phyloP scores from a whole-genome alignment of 23 tunicate species.

The Phallusia fumigata region DNA sequence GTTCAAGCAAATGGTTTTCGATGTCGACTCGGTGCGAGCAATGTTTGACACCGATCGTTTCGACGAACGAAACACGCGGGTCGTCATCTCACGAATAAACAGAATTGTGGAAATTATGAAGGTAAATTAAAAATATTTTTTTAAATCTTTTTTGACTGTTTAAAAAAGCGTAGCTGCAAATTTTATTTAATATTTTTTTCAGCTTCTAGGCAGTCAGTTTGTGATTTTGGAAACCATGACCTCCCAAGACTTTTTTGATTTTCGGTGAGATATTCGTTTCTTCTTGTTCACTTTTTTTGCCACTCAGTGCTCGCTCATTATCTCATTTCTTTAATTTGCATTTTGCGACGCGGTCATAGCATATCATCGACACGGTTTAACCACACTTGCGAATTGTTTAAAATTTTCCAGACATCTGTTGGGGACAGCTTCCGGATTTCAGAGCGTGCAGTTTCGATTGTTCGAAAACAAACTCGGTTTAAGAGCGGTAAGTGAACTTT shows the following conservation, averaged over 20 bases:
- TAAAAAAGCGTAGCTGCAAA: too few species aligned
- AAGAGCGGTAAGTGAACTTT: conserved; percentile 40
- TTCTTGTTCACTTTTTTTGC: too few species aligned
- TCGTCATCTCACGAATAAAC: conserved; percentile 55
- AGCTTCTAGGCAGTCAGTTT: conserved; percentile 72
- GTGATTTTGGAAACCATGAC: conserved; percentile 83
- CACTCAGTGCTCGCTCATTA: too few species aligned
- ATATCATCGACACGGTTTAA: too few species aligned
- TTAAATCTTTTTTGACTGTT: too few species aligned
- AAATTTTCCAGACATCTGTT: conserved; percentile 30
- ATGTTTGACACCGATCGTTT: conserved; percentile 52
- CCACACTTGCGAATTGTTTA: not conserved
- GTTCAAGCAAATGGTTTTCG: conserved; percentile 89
- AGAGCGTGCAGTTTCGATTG: conserved; percentile 85
- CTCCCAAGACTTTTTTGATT: conserved; percentile 74
- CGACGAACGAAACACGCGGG: conserved; percentile 81
- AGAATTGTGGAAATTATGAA: conserved; percentile 66
- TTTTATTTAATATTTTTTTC: not conserved
- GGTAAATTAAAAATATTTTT: conserved; percentile 18
- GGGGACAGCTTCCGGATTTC: conserved; percentile 76
- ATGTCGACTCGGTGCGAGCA: conserved; percentile 55
- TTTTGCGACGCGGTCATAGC: too few species aligned
- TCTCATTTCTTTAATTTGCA: too few species aligned
- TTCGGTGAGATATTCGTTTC: conserved; percentile 40
- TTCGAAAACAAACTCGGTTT: conserved; percentile 73